Base-by-base conservation (phyloP, 2,888 invertebrate genomes). In the Pemphredon lugubris region DNA sequence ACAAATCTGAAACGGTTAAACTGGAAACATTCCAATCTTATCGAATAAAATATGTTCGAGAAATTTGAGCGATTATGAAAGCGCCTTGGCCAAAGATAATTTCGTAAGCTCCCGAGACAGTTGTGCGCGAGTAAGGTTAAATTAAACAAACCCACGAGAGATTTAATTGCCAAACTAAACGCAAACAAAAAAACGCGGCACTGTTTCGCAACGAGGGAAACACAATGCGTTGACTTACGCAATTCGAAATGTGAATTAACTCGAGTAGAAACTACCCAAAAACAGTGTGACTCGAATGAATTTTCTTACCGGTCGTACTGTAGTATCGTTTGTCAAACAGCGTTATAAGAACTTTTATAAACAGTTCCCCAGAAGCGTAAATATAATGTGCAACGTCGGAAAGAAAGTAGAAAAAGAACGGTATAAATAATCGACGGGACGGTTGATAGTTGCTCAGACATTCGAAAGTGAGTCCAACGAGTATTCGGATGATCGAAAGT, bases 381-480 rank as follows among this genome's bases (percentile, higher is more conserved):
- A n/a, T n/a, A n/a, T n/a, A n/a, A n/a, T n/a, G n/a, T n/a, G n/a
- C n/a, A n/a, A n/a, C n/a, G n/a, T n/a, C n/a, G n/a, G n/a, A n/a
- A n/a, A n/a, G n/a, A n/a, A n/a, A n/a, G n/a, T n/a, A n/a, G n/a
- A 26, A 26, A 26, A 5, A 7, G 4, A 26, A 26, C 26, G 26
- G 26, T 5, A n/a, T n/a, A 26, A 7, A 7, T 26, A 26, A 26
- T 26, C 26, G 26, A 26, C 7, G 3, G 26, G 3, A 34, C 23
- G 32, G 16, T 16, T 40, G 4, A 5, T 16, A 16, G 16, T 40
- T 16, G 14, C 9, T 2, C 5, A 16, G 21, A 53, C 13, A 37
- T 67, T 70, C 60, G 69, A 70, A 70, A 70, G 69, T 67, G 48
- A 39, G 37, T 39, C 14, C 42, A 34, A 51, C 45, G 66, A 58